Evolutionary conservation across 37 sponge, comb jelly and placozoan genomes (phyloP).

Genomic region (Aphrocallistes beatrix): DNA sequence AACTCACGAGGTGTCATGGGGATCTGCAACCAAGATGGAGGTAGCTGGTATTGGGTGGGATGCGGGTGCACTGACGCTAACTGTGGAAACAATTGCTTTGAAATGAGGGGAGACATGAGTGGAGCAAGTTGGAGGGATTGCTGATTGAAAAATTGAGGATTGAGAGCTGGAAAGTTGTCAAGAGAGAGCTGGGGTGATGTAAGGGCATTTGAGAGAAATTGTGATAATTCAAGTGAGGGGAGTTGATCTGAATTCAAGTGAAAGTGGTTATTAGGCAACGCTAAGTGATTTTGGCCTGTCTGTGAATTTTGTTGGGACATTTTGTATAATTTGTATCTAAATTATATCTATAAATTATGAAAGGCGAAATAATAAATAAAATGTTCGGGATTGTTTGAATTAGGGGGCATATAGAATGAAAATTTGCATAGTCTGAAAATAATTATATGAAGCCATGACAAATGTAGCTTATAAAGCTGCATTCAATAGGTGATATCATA

Average conservation of each 20-base stretch:
- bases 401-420: too few species aligned
- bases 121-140: background rate
- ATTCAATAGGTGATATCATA: too few species aligned
- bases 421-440: too few species aligned
- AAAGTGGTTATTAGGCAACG: background rate
- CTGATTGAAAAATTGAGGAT: background rate
- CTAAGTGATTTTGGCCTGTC: background rate
- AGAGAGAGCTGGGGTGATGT: background rate
- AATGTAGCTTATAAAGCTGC: too few species aligned
- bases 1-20: conserved; percentile 1
- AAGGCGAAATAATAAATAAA: too few species aligned
- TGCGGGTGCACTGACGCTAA: too few species aligned
- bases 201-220: background rate
- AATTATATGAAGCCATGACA: too few species aligned
- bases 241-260: background rate
- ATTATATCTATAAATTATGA: too few species aligned
- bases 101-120: background rate
- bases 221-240: background rate
- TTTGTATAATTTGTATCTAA: background rate
- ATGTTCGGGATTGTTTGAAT: too few species aligned
- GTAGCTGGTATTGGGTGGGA: background rate
- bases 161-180: background rate
- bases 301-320: background rate
- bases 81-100: conserved; percentile 1
- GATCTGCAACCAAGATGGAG: background rate